Evolutionary conservation across 2,113 vertebrate genomes (phyloP).

Genomic region (Anthoscopus minutus): DNA sequence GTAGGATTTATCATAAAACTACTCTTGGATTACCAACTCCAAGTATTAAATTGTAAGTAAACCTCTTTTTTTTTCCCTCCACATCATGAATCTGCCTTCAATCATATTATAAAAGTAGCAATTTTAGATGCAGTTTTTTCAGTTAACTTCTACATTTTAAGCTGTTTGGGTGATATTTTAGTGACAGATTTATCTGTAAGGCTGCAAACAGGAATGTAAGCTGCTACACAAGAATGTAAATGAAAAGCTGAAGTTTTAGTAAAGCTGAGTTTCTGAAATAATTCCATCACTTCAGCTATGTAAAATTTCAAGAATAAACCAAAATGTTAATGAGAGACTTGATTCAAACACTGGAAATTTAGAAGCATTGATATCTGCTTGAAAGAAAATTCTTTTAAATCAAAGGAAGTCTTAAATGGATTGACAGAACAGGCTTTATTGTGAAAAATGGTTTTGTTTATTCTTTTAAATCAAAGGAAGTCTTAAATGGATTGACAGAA

Average conservation of each 20-base stretch:
- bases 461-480: background rate
- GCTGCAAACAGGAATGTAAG: background rate
- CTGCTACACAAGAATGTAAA: background rate
- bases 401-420: background rate
- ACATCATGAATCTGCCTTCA: background rate
- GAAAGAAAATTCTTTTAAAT: background rate
- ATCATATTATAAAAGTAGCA: background rate
- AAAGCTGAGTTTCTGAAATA: background rate
- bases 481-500: background rate
- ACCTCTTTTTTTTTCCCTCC: background rate
- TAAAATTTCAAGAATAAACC: background rate
- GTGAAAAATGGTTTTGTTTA: background rate
- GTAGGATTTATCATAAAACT: background rate
- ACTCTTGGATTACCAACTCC: background rate
- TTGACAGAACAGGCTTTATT: background rate
- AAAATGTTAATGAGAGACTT: background rate
- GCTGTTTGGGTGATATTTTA: background rate
- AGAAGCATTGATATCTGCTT: background rate
- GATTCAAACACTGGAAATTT: background rate
- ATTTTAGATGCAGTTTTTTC: background rate
- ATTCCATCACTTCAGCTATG: background rate
- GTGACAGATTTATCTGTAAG: constrained; percentile 3
- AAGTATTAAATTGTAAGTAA: background rate
- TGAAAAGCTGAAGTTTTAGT: constrained; percentile 1
- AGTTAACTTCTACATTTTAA: background rate